phyloP scores from a whole-genome alignment of 30 jellyfish, hydroid and myxozoan species.

The Turritopsis dohrnii region DNA sequence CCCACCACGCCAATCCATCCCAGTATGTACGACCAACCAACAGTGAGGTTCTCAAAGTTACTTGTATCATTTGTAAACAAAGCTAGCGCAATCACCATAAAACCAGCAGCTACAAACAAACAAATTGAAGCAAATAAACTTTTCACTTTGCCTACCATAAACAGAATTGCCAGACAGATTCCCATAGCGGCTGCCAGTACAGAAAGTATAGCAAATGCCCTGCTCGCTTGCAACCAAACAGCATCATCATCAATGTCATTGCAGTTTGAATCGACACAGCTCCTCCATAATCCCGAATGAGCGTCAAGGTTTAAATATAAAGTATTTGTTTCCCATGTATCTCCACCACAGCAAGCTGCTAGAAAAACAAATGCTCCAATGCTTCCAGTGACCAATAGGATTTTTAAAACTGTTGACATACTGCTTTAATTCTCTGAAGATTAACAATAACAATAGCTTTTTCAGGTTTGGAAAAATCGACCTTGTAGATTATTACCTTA shows the following conservation, averaged over 20 bases:
- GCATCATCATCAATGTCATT: background rate
- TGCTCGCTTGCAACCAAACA: background rate
- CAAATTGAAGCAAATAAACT: background rate
- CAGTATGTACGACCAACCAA: background rate
- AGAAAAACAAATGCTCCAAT: background rate
- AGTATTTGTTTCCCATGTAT: background rate
- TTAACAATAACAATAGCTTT: too few species aligned
- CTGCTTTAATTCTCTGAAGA: background rate
- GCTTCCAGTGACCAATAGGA: background rate
- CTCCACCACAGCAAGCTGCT: background rate
- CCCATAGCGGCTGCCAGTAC: background rate
- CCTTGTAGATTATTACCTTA: too few species aligned
- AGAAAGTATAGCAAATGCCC: background rate
- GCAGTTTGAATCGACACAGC: background rate
- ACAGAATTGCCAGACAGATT: background rate
- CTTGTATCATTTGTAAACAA: background rate
- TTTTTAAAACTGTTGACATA: background rate
- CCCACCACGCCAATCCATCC: background rate
- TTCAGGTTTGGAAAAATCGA: too few species aligned
- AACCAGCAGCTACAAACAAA: background rate
- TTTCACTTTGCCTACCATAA: too few species aligned
- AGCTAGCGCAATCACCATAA: background rate
- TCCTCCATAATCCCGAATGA: background rate
- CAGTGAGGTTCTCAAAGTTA: background rate
- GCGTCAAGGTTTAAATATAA: background rate